A percentile compares a stretch with the other conserved stretches of the same genome.
phyloP scores from a whole-genome alignment of 2,888 invertebrate species.

The Gastrophysa polygoni region DNA sequence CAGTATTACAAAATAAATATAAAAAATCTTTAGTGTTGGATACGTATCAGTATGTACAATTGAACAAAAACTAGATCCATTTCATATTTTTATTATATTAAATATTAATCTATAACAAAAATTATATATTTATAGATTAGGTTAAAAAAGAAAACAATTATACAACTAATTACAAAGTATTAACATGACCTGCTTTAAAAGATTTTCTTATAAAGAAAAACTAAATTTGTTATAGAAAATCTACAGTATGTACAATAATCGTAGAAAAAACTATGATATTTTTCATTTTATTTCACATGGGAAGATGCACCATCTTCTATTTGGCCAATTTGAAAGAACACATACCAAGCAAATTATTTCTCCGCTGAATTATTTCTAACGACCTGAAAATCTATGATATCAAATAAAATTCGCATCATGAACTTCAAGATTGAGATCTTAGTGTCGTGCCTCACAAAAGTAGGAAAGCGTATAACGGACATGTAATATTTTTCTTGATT shows the following conservation, averaged over 20 bases:
- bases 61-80: slow-evolving; percentile 45
- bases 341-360: neutral
- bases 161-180: slow-evolving; percentile 58
- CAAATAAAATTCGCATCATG: too few species aligned
- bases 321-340: slow-evolving; percentile 24
- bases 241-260: slow-evolving; percentile 49
- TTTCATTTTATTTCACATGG: slow-evolving; percentile 25
- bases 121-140: slow-evolving; percentile 52
- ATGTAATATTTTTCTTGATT: too few species aligned
- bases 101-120: slow-evolving; percentile 58
- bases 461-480: too few species aligned
- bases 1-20: slow-evolving; percentile 48
- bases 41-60: slow-evolving; percentile 41
- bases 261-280: slow-evolving; percentile 45
- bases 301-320: slow-evolving; percentile 28
- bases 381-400: too few species aligned
- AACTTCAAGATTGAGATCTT: too few species aligned
- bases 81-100: slow-evolving; percentile 52
- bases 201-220: slow-evolving; percentile 58
- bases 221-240: slow-evolving; percentile 54
- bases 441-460: too few species aligned
- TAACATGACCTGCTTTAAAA: slow-evolving; percentile 52
- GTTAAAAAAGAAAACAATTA: slow-evolving; percentile 55
- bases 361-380: too few species aligned
- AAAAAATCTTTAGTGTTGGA: slow-evolving; percentile 42